Base-by-base conservation (phyloP, 1,140 invertebrate species). In the Brachionus sp. region DNA sequence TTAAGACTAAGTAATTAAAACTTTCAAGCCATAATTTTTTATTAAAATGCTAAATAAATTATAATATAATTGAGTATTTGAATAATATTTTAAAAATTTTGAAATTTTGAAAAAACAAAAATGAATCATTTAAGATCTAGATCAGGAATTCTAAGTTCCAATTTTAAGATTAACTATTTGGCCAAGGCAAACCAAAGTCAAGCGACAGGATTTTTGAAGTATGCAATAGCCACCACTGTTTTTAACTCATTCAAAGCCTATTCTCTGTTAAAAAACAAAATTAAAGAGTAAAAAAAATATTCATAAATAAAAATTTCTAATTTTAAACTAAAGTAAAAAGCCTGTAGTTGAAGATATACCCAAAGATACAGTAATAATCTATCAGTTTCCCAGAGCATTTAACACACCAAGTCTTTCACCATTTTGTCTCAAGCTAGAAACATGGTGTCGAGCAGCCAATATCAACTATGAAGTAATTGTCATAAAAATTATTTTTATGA, bases 391-490 rank as follows among this genome's bases (percentile, higher is more conserved):
- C 0, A 39, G 77, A 25, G 77, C 50, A 33, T 6, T 19, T 29
- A 44, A 80, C 57, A 35, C 50, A 10, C 77, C 77, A 39, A 80
- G 50, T 44, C 37, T 80, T 2, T 80, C 77, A 2, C 50, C 62
- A 6, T 80, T 80, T 42, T 35, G 19, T 62, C 50, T 80, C 0
- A 80, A 80, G 42, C 13, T 80, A 39, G 77, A 80, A 62, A 80
- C 77, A 33, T 80, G 77, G 77, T 62, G 50, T 62, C 46, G 77
- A 35, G 77, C 77, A 7, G 62, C 50, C 16, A 80, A 80, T 62
- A 62, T 80, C 29, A 62, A 57, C 19, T 80, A 80, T 37, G 23
- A 80, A 80, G 77, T 80, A 80, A 62, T 23, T 5, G 46, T 75
- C 16, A 13, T 13, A 19, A 29, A 9, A 2, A 29, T 62, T 23